These are phyloP conservation scores for Nipponia nippon DNA, from an alignment of 2,113 vertebrate species.

Conservation along the genomic window DNA sequence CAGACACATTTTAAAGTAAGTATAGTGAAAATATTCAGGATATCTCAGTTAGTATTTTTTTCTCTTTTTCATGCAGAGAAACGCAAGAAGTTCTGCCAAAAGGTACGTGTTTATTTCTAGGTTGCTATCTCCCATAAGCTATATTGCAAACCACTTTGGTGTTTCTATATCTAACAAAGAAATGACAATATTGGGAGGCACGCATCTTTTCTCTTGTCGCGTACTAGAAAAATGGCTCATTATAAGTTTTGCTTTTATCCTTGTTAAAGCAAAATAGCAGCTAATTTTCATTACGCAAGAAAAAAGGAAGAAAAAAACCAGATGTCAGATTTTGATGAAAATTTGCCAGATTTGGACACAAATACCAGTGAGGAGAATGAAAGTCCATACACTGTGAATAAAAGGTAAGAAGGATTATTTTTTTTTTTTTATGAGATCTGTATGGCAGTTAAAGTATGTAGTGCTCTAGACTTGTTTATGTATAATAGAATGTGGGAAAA, in stretches of 20 bases:
- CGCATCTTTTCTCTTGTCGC: neutral
- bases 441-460: neutral
- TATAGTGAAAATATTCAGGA: neutral
- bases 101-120: conserved; percentile 1
- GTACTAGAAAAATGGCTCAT: neutral
- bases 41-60: neutral
- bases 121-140: neutral
- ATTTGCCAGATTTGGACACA: neutral
- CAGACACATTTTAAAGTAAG: neutral
- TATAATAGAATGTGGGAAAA: neutral
- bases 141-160: neutral
- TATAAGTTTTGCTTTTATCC: neutral
- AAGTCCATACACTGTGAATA: neutral
- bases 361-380: neutral
- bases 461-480: neutral
- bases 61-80: neutral
- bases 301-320: neutral
- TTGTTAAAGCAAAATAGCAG: conserved; percentile 24
- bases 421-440: neutral
- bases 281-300: neutral
- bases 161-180: neutral
- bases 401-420: conserved; percentile 36
- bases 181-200: neutral
- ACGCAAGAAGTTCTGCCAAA: too few species aligned
- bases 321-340: neutral